phyloP scores from a whole-genome alignment of 2,113 vertebrate species.

The Catagonus wagneri region DNA sequence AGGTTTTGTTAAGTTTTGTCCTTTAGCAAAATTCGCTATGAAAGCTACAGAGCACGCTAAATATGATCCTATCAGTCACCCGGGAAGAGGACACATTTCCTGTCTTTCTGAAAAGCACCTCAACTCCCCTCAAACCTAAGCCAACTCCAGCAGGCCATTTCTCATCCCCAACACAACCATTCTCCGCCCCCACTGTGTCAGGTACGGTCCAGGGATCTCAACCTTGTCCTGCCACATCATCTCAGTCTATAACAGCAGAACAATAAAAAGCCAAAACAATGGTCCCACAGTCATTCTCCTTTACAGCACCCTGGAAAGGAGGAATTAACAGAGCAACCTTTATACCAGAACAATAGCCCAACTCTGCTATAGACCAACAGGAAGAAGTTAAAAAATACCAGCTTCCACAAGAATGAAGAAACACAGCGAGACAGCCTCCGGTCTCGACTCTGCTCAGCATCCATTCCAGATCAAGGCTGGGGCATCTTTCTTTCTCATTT shows the following conservation, averaged over 20 bases:
- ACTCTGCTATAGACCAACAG: background rate
- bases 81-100: background rate
- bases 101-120: background rate
- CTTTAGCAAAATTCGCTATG: background rate
- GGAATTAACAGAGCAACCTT: background rate
- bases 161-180: background rate
- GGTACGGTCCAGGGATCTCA: too few species aligned
- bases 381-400: slow-evolving; percentile 11
- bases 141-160: background rate
- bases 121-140: background rate
- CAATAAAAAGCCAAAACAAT: too few species aligned
- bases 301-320: background rate
- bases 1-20: background rate
- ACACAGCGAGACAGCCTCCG: background rate
- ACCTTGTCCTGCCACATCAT: background rate
- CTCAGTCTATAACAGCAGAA: too few species aligned
- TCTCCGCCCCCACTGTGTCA: too few species aligned
- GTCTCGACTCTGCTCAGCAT: background rate
- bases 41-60: background rate
- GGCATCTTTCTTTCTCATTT: background rate
- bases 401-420: background rate
- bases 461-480: background rate
- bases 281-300: background rate
- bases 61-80: background rate
- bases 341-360: background rate